Conservation (phyloP, 2,797 vertebrate species). For the Odontamblyopus rebecca region DNA sequence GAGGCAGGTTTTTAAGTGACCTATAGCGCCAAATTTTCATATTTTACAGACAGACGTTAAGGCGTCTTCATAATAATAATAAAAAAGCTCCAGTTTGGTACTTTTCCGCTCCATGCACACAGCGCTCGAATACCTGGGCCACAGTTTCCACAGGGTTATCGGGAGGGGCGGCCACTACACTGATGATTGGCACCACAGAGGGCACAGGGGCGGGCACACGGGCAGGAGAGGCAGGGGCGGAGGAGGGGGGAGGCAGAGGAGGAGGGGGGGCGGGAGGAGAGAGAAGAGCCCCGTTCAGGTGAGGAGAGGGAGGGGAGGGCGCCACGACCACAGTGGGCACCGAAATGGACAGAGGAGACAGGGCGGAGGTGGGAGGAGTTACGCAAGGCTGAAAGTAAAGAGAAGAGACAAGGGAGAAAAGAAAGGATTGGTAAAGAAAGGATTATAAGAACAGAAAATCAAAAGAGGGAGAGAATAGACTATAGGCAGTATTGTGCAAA, state of each 20-base stretch:
- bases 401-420: conserved; percentile 5
- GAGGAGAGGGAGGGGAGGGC: conserved; percentile 74
- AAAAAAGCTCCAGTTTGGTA: neutral
- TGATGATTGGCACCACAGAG: conserved; percentile 86
- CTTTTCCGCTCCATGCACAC: neutral
- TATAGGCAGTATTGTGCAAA: neutral
- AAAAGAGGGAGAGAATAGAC: neutral
- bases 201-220: conserved; percentile 79
- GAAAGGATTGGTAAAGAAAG: conserved; percentile 12
- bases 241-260: conserved; percentile 54
- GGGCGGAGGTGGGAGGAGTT: conserved; percentile 73
- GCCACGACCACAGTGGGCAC: conserved; percentile 78
- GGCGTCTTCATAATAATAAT: too few relatives aligned
- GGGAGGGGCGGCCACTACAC: conserved; percentile 84
- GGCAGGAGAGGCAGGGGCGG: conserved; percentile 51
- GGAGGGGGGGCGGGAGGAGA: conserved; percentile 57
- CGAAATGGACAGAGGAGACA: conserved; percentile 76
- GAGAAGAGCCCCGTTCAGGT: conserved; percentile 45
- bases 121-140: conserved; percentile 82
- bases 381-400: conserved; percentile 64
- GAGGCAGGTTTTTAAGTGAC: too few relatives aligned
- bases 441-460: conserved; percentile 14
- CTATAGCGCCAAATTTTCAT: too few relatives aligned
- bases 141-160: conserved; percentile 84
- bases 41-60: too few relatives aligned